Conservation (phyloP, 2,888 invertebrate species). For the Eurois occulta region DNA sequence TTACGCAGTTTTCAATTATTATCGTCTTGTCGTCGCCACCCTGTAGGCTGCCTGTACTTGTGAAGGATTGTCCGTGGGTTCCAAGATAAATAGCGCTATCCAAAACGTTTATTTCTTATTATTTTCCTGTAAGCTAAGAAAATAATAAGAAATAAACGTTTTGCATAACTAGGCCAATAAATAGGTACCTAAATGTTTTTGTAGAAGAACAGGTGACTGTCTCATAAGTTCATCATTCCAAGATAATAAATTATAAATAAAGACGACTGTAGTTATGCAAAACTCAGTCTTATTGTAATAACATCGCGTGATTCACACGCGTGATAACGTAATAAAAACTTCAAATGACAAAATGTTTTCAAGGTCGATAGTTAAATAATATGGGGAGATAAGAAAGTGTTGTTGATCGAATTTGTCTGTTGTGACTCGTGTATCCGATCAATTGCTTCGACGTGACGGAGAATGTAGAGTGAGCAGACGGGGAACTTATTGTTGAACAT, state of each 20-base stretch:
- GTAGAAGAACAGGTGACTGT: neutral
- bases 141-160: neutral
- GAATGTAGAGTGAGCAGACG: neutral
- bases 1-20: no score
- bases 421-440: neutral
- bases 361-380: slow-evolving; percentile 23
- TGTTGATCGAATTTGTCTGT: slow-evolving; percentile 10
- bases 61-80: neutral
- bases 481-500: neutral
- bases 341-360: slow-evolving; percentile 3
- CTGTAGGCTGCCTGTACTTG: neutral
- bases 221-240: neutral
- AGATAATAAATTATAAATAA: slow-evolving; percentile 29
- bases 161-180: neutral
- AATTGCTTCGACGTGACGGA: neutral
- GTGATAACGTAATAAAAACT: slow-evolving; percentile 39
- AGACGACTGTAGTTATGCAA: slow-evolving; percentile 18
- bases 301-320: slow-evolving; percentile 42
- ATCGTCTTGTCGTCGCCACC: no score
- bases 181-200: slow-evolving; percentile 3
- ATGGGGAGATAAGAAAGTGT: slow-evolving; percentile 32
- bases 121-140: neutral
- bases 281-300: slow-evolving; percentile 10
- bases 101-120: no score
- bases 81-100: neutral